Conservation (phyloP, 2,888 invertebrate species). For the Pristionchus maxplancki region DNA sequence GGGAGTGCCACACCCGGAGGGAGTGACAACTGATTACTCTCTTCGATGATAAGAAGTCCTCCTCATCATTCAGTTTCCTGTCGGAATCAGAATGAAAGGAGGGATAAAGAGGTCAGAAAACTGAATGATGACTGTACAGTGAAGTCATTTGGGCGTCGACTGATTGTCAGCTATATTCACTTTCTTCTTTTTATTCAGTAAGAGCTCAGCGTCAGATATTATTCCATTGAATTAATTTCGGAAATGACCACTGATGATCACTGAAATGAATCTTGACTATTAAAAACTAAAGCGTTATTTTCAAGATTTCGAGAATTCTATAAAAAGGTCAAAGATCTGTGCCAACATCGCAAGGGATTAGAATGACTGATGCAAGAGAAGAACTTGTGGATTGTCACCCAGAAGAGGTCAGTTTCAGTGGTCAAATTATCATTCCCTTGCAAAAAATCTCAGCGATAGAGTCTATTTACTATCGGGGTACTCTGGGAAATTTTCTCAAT, state of each 20-base stretch:
- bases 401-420: neutral
- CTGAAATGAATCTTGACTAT: no score
- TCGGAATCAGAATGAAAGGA: neutral
- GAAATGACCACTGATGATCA: no score
- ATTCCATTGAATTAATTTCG: no score
- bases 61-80: conserved; percentile 24
- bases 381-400: neutral
- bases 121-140: neutral
- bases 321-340: no score
- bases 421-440: neutral
- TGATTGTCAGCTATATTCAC: neutral
- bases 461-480: neutral
- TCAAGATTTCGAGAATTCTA: neutral
- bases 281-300: neutral
- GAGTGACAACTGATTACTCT: neutral
- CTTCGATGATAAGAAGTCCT: neutral
- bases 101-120: conserved; percentile 22
- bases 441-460: neutral
- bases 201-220: no score
- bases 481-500: neutral
- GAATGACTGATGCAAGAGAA: neutral
- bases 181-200: no score
- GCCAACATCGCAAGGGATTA: neutral
- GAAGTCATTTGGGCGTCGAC: neutral
- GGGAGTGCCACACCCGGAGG: conserved; percentile 13